Evolutionary conservation across 2,888 invertebrate species (phyloP), one percentile per base, ranked within the genome.

Genomic region (Philopedon plagiatum): DNA sequence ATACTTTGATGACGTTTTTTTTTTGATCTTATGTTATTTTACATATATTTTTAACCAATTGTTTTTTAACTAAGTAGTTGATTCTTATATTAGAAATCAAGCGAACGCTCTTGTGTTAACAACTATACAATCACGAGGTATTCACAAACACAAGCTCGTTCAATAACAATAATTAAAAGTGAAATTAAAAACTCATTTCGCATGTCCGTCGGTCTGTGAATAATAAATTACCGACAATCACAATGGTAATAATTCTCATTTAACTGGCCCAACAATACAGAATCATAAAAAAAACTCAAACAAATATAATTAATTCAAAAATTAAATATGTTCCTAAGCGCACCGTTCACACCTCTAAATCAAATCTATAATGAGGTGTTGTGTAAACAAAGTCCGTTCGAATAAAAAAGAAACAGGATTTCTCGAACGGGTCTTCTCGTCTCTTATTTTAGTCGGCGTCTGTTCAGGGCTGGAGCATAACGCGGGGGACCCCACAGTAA

Each of bases 291-390:
- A 32, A 54, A 39, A 68, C 44, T 54, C 54, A 62, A 63, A 66
- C 39, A 62, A n/a, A n/a, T n/a, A n/a, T n/a, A n/a, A 71, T 71
- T 62, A 71, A 61, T 44, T 61, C 51, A 34, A 57, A 67, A 66
- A 66, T 71, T 67, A 71, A 57, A 71, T 60, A 62, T 46, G 39
- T 57, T 65, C 49, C 60, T 66, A 62, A 63, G 44, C 51, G 44
- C 65, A 60, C 56, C 64, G 63, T 73, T 73, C 73, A 69, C 73
- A 69, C 73, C 73, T 73, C 64, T 68, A 68, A 68, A 72, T 72
- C 72, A 68, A 23, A 57, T 37, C 46, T 51, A 63, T 72, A 72
- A 72, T 58, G 67, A 60, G 63, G 39, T 67, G 72, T 63, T 72
- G 67, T 67, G 64, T 68, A 72, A 73, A 73, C 64, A 73, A 26